Base-by-base conservation (phyloP, 2,113 vertebrate genomes). In the Theristicus caerulescens region DNA sequence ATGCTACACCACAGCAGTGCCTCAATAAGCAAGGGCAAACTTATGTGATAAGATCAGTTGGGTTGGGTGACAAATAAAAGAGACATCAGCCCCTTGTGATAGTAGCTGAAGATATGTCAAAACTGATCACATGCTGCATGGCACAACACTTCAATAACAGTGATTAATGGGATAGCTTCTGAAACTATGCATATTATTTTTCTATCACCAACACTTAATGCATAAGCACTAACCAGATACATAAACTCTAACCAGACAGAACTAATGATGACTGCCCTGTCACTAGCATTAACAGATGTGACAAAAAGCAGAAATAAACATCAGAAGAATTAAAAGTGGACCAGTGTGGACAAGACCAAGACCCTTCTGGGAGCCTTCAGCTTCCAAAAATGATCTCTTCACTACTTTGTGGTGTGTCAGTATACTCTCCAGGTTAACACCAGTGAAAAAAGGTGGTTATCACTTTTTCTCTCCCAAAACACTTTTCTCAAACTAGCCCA, bases 191-290 rank as follows among this genome's bases (percentile, higher is more conserved):
- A 20, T 55, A 13, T 61, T 67, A 11, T 86, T 96, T 64, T 57
- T 66, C 40, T 32, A 76, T 59, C 47, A 42, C 6, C 14, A 31
- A 12, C 2, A 3, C 3, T 22, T 61, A 69, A 85, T 21, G 44
- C 3, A 16, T 16, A 54, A 27, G 18, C 20, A 55, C 5, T 67
- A 77, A 31, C 0, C 0, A 80, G 26, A 65, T 20, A 24, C 3
- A 24, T 52, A 21, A 84, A 27, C 6, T 47, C 15, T 79, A 49
- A 74, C 20, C 11, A 66, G 34, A 61, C 8, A 74, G 13, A 69
- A 42, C 3, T n/a, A 85, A 57, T 32, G 42, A 72, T 5, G 5
- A 34, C 17, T 73, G 10, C 5, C 13, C 10, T 20, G n/a, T 40
- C 25, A 54, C 24, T 4, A 74, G 3, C 31, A 46, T 22, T 38